These are phyloP conservation scores for Enhydra lutris DNA, from an alignment of 2,113 vertebrate genomes.

Conservation along the genomic window DNA sequence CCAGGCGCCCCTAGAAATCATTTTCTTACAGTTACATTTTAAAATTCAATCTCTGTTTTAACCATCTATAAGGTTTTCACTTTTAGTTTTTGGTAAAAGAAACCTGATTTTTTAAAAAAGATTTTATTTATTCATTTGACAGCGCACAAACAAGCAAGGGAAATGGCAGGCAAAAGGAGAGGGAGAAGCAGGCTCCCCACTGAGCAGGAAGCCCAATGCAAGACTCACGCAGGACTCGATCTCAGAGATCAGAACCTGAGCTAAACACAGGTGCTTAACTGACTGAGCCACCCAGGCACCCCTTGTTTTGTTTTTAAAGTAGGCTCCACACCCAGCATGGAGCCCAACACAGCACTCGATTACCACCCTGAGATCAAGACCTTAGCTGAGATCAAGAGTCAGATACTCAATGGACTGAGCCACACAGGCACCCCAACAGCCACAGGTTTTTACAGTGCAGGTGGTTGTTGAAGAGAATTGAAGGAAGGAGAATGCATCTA, in stretches of 20 bases:
- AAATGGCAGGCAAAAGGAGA: too few relatives aligned
- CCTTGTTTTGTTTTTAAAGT: background rate
- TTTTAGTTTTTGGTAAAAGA: background rate
- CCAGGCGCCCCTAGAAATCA: background rate
- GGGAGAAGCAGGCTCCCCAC: too few relatives aligned
- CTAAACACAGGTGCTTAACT: too few relatives aligned
- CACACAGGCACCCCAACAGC: background rate
- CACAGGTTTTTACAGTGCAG: background rate
- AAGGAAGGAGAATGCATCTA: background rate
- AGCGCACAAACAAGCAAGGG: too few relatives aligned
- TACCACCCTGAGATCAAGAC: background rate
- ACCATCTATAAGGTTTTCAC: background rate
- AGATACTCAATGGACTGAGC: background rate
- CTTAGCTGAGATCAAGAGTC: background rate
- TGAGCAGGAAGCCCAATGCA: too few relatives aligned
- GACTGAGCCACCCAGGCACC: too few relatives aligned
- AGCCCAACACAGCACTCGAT: background rate
- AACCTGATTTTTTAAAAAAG: background rate
- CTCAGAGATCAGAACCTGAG: too few relatives aligned
- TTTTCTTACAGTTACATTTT: background rate
- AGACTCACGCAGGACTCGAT: too few relatives aligned
- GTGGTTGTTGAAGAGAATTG: background rate
- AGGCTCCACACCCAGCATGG: too few relatives aligned
- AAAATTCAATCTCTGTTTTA: background rate
- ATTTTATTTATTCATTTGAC: too few relatives aligned